phyloP scores from a whole-genome alignment of 2,888 invertebrate genomes.

The Alitta virens region DNA sequence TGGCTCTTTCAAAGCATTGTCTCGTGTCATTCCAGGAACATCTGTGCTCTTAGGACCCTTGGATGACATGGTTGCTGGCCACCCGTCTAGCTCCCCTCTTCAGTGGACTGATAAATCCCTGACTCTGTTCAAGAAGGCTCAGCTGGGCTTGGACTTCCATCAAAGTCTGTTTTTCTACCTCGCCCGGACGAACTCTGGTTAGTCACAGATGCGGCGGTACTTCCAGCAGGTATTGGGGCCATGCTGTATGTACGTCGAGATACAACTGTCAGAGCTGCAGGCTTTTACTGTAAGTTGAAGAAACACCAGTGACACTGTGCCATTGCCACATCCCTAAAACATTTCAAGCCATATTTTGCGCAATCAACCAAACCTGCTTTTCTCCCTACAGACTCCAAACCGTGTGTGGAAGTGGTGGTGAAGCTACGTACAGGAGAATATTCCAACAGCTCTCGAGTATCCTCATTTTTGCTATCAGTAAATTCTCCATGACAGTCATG shows the following conservation, averaged over 20 bases:
- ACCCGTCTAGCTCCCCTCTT: neutral
- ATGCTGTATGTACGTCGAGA: constrained; percentile 27
- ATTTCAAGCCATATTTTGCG: constrained; percentile 33
- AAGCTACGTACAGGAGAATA: neutral
- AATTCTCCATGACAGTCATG: neutral
- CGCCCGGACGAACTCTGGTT: neutral
- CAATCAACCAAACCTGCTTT: constrained; percentile 23
- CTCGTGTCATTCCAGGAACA: neutral
- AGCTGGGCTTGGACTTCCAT: no score
- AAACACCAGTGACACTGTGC: constrained; percentile 24
- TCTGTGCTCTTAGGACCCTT: neutral
- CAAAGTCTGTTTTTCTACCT: neutral
- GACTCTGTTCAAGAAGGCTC: neutral
- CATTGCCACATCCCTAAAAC: constrained; percentile 29
- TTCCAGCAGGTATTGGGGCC: no score
- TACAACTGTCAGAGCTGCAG: constrained; percentile 17
- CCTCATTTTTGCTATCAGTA: neutral
- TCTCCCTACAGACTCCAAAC: neutral
- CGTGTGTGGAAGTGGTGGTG: neutral
- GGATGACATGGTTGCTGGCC: neutral
- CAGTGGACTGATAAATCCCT: neutral
- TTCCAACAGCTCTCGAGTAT: neutral
- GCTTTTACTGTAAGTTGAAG: constrained; percentile 30
- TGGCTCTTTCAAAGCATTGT: neutral
- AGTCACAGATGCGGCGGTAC: constrained; percentile 12